phyloP scores from a whole-genome alignment of 2,113 vertebrate genomes.

The Ptychochromis oligacanthus region DNA sequence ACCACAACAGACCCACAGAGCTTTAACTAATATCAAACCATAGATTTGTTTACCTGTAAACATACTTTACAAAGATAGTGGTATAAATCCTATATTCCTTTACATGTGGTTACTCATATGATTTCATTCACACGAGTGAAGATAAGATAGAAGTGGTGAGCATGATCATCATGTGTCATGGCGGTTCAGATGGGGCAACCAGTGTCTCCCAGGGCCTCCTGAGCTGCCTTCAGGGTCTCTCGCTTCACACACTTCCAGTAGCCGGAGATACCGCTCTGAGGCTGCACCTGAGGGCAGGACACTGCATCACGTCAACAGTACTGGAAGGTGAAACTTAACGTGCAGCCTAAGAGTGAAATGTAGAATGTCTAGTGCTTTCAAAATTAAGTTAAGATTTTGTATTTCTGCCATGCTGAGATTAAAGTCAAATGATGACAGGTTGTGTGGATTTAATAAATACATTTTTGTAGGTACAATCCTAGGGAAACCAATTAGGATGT shows the following conservation, averaged over 20 bases:
- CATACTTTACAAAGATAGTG: conserved; percentile 27
- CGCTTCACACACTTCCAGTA: conserved; percentile 98
- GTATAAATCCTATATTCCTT: conserved; percentile 16
- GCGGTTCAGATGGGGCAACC: conserved; percentile 83
- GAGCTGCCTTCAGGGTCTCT: conserved; percentile 92
- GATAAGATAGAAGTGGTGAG: neutral
- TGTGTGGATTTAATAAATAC: neutral
- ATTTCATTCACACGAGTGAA: neutral
- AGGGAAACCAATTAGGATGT: neutral
- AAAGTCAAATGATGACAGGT: neutral
- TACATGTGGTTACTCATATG: neutral
- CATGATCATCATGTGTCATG: neutral
- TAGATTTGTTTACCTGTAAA: conserved; percentile 23
- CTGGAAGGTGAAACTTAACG: neutral
- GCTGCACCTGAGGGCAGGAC: conserved; percentile 83
- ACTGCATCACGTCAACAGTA: neutral
- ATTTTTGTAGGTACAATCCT: too few relatives aligned
- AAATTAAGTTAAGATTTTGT: neutral
- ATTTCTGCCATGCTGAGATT: neutral
- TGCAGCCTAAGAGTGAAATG: neutral
- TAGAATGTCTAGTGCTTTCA: neutral
- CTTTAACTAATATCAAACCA: neutral
- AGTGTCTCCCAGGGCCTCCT: conserved; percentile 86
- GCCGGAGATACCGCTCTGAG: conserved; percentile 85
- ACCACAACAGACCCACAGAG: conserved; percentile 12